A percentile compares a stretch with the other conserved stretches of the same genome.
These are phyloP conservation scores for Phragmatobia fuliginosa DNA, from an alignment of 2,888 invertebrate species.

Conservation along the genomic window DNA sequence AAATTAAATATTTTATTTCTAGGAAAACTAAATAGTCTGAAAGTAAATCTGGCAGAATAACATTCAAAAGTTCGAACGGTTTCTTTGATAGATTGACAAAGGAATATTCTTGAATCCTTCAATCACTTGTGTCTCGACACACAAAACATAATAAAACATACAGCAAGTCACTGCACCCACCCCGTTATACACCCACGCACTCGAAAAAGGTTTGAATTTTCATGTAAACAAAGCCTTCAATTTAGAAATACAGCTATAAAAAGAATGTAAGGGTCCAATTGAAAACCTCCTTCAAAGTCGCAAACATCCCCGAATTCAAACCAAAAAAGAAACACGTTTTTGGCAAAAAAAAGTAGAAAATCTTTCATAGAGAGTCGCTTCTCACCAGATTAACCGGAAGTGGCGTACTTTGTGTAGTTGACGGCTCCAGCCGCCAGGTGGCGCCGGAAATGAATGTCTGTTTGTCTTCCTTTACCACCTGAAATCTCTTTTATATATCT, in stretches of 20 bases:
- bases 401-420: constrained; percentile 62
- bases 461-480: constrained; percentile 68
- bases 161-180: constrained; percentile 1
- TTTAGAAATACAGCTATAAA: constrained; percentile 26
- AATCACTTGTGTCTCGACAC: not conserved
- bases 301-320: constrained; percentile 39
- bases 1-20: not conserved
- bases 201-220: constrained; percentile 17
- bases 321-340: constrained; percentile 31
- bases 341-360: constrained; percentile 39
- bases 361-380: constrained; percentile 39
- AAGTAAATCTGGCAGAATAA: not conserved
- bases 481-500: constrained; percentile 50
- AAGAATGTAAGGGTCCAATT: constrained; percentile 15
- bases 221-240: constrained; percentile 23
- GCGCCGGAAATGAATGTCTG: constrained; percentile 73
- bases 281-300: constrained; percentile 28
- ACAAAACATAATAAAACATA: not conserved
- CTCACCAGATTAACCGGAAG: constrained; percentile 54
- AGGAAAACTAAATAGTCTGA: not conserved
- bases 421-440: constrained; percentile 55
- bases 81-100: not conserved
- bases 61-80: too few species aligned
- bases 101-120: not conserved
- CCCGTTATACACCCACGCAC: constrained; percentile 10